A percentile compares a stretch with the other conserved stretches of the same genome.
phyloP scores from a whole-genome alignment of 2,113 vertebrate species.

The Willisornis vidua region DNA sequence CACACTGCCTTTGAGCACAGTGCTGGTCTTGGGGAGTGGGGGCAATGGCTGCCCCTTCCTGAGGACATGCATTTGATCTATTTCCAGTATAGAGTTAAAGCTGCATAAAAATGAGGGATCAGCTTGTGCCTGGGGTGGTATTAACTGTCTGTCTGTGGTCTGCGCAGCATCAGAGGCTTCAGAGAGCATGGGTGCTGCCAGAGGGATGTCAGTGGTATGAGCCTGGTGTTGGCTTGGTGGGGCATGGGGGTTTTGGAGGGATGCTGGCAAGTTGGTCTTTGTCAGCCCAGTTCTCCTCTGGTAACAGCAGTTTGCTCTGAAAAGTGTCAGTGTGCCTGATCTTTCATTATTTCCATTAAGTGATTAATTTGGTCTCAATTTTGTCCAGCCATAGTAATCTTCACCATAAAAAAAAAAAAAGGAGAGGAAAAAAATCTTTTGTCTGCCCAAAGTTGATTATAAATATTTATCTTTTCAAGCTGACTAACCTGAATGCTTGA shows the following conservation, averaged over 20 bases:
- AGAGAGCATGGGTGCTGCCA: neutral
- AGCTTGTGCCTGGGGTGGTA: neutral
- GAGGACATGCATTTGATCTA: fast-evolving
- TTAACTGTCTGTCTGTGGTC: neutral
- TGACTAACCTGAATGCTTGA: neutral
- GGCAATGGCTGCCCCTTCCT: fast-evolving
- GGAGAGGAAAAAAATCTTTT: neutral
- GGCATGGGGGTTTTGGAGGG: too few relatives aligned
- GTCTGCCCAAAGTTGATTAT: neutral
- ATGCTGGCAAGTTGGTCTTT: neutral
- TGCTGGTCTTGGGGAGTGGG: neutral
- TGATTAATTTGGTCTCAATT: neutral
- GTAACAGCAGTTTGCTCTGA: neutral
- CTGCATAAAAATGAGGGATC: neutral
- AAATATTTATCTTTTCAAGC: neutral
- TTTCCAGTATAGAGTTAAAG: neutral
- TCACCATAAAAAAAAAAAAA: neutral
- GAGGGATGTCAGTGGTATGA: neutral
- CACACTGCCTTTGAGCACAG: neutral
- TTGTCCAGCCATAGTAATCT: neutral
- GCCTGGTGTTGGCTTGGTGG: fast-evolving
- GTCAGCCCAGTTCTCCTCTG: neutral
- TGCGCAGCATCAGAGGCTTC: neutral
- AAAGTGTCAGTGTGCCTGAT: neutral
- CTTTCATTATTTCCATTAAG: neutral